These are phyloP conservation scores for Lepidocyrtoides sp. DNA, from an alignment of 2,888 invertebrate species.

Conservation along the genomic window DNA sequence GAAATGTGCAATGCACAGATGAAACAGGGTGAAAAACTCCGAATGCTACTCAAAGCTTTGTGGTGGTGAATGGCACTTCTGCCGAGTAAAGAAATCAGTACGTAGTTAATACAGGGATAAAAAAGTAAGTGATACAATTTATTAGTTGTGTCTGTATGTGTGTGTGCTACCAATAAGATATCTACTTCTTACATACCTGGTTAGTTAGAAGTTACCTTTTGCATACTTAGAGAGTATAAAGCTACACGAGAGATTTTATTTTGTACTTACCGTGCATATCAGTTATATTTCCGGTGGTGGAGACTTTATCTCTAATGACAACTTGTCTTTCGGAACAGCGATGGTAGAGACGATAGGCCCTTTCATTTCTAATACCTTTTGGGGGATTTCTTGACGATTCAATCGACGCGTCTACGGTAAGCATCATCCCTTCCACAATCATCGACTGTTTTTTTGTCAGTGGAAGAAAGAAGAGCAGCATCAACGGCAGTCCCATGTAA, in stretches of 20 bases:
- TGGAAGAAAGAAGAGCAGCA: too few species aligned
- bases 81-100: not conserved
- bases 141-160: too few species aligned
- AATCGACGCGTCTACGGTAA: slow-evolving; percentile 70
- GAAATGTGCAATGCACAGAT: not conserved
- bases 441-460: slow-evolving; percentile 78
- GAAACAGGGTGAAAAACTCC: not conserved
- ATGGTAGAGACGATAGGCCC: slow-evolving; percentile 82
- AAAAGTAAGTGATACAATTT: slow-evolving; percentile 53
- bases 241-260: too few species aligned
- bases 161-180: too few species aligned
- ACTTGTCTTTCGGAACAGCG: slow-evolving; percentile 80
- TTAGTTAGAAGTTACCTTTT: too few species aligned
- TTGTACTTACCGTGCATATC: slow-evolving; percentile 82
- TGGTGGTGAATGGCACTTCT: not conserved
- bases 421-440: slow-evolving; percentile 83
- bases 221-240: too few species aligned
- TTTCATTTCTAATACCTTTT: slow-evolving; percentile 60
- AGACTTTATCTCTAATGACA: slow-evolving; percentile 79
- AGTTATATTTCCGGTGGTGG: slow-evolving; percentile 76
- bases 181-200: too few species aligned
- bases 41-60: not conserved
- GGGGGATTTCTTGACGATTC: slow-evolving; percentile 71
- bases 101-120: not conserved
- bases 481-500: slow-evolving; percentile 44